A percentile compares a stretch with the other conserved stretches of the same genome.
Conservation (phyloP, 2,888 invertebrate species). For the Epinotia demarniana region DNA sequence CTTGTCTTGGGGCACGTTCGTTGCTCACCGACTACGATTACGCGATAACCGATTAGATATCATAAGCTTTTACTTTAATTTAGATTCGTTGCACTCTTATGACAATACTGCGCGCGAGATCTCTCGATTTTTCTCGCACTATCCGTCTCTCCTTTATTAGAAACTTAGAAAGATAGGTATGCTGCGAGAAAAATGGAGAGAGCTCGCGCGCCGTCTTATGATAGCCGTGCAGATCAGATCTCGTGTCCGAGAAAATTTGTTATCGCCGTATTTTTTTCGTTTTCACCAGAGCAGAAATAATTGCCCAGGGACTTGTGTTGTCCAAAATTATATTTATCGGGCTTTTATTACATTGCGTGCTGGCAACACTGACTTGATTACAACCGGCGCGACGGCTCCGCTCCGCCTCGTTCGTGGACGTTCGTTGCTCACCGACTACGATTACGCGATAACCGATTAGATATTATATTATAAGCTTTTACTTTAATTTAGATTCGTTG, state of each 20-base stretch:
- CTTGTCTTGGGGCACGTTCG: too few species aligned
- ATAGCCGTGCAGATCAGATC: too few species aligned
- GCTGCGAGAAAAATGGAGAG: too few species aligned
- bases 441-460: slow-evolving; percentile 20
- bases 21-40: not conserved
- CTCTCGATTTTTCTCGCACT: too few species aligned
- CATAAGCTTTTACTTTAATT: slow-evolving; percentile 3
- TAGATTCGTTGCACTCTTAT: slow-evolving; percentile 12
- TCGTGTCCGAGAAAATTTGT: too few species aligned
- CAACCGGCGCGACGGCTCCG: not conserved
- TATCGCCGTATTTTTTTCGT: too few species aligned
- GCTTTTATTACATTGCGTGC: not conserved
- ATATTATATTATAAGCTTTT: slow-evolving; percentile 29
- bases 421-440: not conserved
- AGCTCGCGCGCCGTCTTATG: too few species aligned
- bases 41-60: slow-evolving; percentile 28
- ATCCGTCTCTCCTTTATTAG: too few species aligned
- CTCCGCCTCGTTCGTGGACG: slow-evolving; percentile 1
- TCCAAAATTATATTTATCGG: not conserved
- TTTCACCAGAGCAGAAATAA: too few species aligned
- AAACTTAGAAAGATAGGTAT: too few species aligned
- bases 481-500: not conserved
- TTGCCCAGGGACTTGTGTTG: not conserved
- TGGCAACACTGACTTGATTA: slow-evolving; percentile 23
- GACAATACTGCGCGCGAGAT: too few species aligned